These are phyloP conservation scores for Drosophila paucipuncta DNA, from an alignment of 2,888 invertebrate genomes.

Conservation along the genomic window DNA sequence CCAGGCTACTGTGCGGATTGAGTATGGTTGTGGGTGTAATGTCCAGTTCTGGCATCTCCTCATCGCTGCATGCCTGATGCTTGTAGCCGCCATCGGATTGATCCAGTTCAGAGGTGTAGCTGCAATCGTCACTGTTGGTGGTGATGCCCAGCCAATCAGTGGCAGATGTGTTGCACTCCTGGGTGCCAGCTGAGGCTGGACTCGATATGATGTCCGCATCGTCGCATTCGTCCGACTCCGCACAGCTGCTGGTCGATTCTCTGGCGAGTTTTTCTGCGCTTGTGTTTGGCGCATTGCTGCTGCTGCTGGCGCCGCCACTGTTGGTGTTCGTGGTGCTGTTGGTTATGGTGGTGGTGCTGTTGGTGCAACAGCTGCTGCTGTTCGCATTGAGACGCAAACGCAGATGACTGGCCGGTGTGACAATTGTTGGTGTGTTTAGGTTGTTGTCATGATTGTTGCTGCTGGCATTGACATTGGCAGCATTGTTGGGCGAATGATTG, in stretches of 20 bases:
- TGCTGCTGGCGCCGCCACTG: not conserved
- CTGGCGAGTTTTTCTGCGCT: conserved; percentile 27
- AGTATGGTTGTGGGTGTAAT: conserved; percentile 91
- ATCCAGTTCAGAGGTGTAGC: conserved; percentile 92
- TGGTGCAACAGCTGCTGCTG: conserved; percentile 13
- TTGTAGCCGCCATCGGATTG: conserved; percentile 88
- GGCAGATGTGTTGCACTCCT: conserved; percentile 88
- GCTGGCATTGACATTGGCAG: conserved; percentile 3
- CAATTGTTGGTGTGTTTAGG: conserved; percentile 25
- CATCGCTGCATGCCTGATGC: conserved; percentile 85
- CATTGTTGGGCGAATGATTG: conserved; percentile 68
- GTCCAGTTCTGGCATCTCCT: conserved; percentile 87
- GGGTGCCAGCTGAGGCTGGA: conserved; percentile 86
- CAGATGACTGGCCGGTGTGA: conserved; percentile 60
- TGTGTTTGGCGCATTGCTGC: conserved; percentile 18
- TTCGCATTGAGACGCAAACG: conserved; percentile 75
- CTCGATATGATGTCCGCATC: conserved; percentile 88
- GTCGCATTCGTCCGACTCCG: conserved; percentile 85
- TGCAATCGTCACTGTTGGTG: conserved; percentile 91
- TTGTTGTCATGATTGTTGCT: not conserved
- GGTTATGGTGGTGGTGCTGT: not conserved
- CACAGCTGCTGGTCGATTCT: conserved; percentile 79
- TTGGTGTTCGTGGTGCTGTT: conserved; percentile 3
- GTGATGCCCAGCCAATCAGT: conserved; percentile 96
- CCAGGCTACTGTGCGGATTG: conserved; percentile 90